Percentiles rank a stretch among this genome's conserved stretches.
Conservation (phyloP, 2,888 invertebrate genomes). For the Tachina fera region DNA sequence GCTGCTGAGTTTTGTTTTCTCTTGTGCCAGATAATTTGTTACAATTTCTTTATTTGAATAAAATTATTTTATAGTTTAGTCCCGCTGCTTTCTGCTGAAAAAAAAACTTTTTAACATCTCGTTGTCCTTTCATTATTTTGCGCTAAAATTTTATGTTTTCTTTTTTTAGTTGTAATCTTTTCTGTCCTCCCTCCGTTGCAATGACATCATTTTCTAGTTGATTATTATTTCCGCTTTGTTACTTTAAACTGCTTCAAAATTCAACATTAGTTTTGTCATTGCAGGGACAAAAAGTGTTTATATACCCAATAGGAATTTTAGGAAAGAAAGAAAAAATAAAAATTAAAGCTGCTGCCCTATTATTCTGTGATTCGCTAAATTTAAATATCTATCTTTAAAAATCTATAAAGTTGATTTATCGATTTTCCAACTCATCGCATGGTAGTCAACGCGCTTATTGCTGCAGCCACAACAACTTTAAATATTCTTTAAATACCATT, state of each 20-base stretch:
- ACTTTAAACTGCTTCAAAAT: constrained; percentile 55
- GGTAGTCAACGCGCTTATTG: too few species aligned
- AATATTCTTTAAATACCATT: too few species aligned
- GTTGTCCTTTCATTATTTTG: constrained; percentile 43
- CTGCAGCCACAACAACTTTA: too few species aligned
- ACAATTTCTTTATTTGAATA: constrained; percentile 40
- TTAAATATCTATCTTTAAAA: too few species aligned
- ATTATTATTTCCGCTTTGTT: constrained; percentile 68
- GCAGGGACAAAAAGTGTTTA: background rate
- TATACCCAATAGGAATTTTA: constrained; percentile 11
- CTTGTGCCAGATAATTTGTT: constrained; percentile 11
- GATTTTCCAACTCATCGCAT: too few species aligned
- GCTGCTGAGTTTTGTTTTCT: background rate
- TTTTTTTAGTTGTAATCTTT: background rate
- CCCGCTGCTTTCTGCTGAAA: constrained; percentile 42
- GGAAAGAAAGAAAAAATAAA: background rate
- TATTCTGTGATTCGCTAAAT: too few species aligned
- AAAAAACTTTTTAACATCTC: constrained; percentile 49
- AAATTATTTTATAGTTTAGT: constrained; percentile 26
- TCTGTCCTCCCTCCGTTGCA: constrained; percentile 18
- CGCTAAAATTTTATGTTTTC: constrained; percentile 20
- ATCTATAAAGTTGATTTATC: too few species aligned
- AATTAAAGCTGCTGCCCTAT: background rate
- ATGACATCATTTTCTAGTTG: constrained; percentile 63
- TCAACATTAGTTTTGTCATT: constrained; percentile 39